Percentiles rank a stretch among this genome's conserved stretches.
These are phyloP conservation scores for Enteromius fasciolatus DNA, from an alignment of 2,797 vertebrate species.

Conservation along the genomic window DNA sequence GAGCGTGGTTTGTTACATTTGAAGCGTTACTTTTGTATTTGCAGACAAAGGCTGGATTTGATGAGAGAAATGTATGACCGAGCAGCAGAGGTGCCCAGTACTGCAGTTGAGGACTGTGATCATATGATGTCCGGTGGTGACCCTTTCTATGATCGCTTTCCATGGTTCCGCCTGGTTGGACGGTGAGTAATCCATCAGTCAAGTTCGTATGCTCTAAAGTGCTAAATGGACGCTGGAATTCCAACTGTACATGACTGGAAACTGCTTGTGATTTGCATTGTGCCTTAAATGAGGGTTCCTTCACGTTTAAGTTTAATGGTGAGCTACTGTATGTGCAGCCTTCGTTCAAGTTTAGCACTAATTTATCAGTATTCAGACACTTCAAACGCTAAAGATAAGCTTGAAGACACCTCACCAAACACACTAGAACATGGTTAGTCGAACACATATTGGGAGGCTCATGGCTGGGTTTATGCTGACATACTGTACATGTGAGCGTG, in stretches of 20 bases:
- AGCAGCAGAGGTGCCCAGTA: slow-evolving; percentile 93
- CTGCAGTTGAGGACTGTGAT: slow-evolving; percentile 91
- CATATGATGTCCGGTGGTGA: slow-evolving; percentile 92
- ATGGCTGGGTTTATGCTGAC: slow-evolving; percentile 6
- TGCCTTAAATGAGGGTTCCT: slow-evolving; percentile 18
- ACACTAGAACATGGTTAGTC: not conserved
- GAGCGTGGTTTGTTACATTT: not conserved
- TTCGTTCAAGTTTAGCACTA: slow-evolving; percentile 7
- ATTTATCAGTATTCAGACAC: slow-evolving; percentile 28
- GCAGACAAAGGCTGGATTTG: slow-evolving; percentile 92
- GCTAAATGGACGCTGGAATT: slow-evolving; percentile 36
- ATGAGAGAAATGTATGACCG: slow-evolving; percentile 99
- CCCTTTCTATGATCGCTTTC: slow-evolving; percentile 98
- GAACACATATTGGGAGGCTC: slow-evolving; percentile 12
- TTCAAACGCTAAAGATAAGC: slow-evolving; percentile 21
- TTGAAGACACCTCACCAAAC: slow-evolving; percentile 12
- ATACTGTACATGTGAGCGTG: slow-evolving; percentile 21
- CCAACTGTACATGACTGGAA: slow-evolving; percentile 6
- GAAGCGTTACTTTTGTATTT: slow-evolving; percentile 5
- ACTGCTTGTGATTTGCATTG: slow-evolving; percentile 14
- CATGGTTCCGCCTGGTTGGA: slow-evolving; percentile 98
- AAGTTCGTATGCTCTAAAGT: slow-evolving; percentile 38
- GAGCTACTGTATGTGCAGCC: slow-evolving; percentile 19
- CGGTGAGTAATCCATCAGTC: slow-evolving; percentile 77
- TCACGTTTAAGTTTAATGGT: slow-evolving; percentile 14